These are phyloP conservation scores for Microhierax caerulescens DNA, from an alignment of 2,797 vertebrate genomes.

Conservation along the genomic window DNA sequence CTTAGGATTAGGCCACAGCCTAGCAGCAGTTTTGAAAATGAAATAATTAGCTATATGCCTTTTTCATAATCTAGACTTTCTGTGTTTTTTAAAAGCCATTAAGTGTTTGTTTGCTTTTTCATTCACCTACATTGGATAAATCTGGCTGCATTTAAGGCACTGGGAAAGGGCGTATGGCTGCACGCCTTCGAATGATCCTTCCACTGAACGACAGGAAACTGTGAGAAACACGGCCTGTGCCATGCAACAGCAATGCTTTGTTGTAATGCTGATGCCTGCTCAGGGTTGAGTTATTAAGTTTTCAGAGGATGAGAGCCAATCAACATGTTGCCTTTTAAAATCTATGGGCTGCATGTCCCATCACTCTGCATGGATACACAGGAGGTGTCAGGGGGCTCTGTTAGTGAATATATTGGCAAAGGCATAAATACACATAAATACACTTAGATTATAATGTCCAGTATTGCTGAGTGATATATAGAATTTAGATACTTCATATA, in stretches of 20 bases:
- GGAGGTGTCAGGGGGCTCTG: not conserved
- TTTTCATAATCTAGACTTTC: not conserved
- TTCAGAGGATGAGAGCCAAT: not conserved
- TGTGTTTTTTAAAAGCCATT: not conserved
- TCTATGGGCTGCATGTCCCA: not conserved
- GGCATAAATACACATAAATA: not conserved
- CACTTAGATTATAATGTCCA: not conserved
- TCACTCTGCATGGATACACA: not conserved
- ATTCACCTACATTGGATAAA: not conserved
- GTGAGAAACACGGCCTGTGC: not conserved
- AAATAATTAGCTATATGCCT: not conserved
- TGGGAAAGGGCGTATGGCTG: not conserved
- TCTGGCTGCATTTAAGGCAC: not conserved
- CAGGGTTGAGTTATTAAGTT: not conserved
- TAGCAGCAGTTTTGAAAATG: not conserved
- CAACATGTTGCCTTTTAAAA: not conserved
- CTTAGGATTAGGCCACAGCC: not conserved
- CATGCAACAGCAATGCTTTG: fast-evolving
- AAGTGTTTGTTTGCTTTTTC: not conserved
- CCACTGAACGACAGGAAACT: not conserved
- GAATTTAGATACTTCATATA: not conserved
- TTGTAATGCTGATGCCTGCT: not conserved
- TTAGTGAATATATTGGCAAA: not conserved
- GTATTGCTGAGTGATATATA: not conserved
- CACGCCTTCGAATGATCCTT: not conserved